phyloP scores from a whole-genome alignment of 2,797 vertebrate genomes.

The Notamacropus eugenii region DNA sequence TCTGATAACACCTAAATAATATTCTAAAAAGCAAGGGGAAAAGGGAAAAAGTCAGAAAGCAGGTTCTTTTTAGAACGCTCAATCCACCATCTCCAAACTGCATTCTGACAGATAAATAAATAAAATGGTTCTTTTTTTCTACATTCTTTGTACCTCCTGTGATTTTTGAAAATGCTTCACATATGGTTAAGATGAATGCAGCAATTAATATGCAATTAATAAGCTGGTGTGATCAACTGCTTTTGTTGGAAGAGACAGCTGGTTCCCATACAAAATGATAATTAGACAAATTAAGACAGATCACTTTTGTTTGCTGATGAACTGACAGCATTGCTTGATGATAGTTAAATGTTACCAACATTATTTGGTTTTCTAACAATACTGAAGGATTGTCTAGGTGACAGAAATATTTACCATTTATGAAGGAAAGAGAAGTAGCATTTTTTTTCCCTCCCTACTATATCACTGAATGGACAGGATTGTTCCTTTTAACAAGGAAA shows the following conservation, averaged over 20 bases:
- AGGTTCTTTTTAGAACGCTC: conserved; percentile 14
- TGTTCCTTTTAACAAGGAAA: not conserved
- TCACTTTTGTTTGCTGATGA: conserved; percentile 73
- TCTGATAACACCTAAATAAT: not conserved
- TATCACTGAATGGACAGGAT: conserved; percentile 18
- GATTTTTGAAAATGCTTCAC: conserved; percentile 65
- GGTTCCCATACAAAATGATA: conserved; percentile 75
- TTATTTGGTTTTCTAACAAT: conserved; percentile 62
- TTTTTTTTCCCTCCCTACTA: conserved; percentile 39
- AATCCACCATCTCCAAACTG: not conserved
- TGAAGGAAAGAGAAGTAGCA: conserved; percentile 18
- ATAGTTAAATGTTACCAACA: conserved; percentile 73
- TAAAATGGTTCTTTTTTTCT: conserved; percentile 59
- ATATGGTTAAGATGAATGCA: conserved; percentile 78
- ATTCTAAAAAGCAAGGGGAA: not conserved
- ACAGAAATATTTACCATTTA: conserved; percentile 47
- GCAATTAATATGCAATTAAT: conserved; percentile 84
- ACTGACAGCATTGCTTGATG: conserved; percentile 65
- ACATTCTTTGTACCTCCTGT: conserved; percentile 65
- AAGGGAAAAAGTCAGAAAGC: not conserved
- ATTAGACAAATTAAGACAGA: conserved; percentile 82
- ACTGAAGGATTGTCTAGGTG: conserved; percentile 54
- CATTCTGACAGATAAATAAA: conserved; percentile 45
- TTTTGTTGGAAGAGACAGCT: conserved; percentile 83
- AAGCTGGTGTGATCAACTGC: conserved; percentile 78